Evolutionary conservation across 2,113 vertebrate species (phyloP), one percentile per base, ranked within the genome.

Genomic region (Onychostoma macrolepis): DNA sequence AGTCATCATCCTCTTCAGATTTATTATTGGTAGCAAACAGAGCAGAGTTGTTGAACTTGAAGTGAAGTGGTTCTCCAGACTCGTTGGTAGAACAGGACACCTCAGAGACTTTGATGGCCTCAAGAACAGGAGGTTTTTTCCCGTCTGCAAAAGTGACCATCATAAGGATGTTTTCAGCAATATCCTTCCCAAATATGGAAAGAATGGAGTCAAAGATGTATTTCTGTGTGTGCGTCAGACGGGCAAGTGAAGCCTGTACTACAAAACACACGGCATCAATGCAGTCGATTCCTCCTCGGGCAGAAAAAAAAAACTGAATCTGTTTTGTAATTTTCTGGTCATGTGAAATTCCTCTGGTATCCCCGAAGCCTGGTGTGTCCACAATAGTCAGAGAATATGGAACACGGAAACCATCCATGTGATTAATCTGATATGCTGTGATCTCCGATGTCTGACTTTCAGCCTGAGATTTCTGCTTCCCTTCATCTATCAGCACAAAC

Each of bases 1-100:
- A n/a, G n/a, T n/a, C n/a, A n/a, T n/a, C n/a, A n/a, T n/a, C n/a
- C n/a, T n/a, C n/a, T n/a, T n/a, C n/a, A n/a, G n/a, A n/a, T n/a
- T n/a, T n/a, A n/a, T 63, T 78, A 28, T 75, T 89, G 15, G 80
- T 33, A 28, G 85, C 89, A 88, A 88, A 90, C 76, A 92, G 3
- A 24, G 86, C 76, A 26, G 88, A 91, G 50, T 89, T 89, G 71
- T 91, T 92, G 76, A 92, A 92, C 69, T 91, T 92, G 71, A 91
- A 90, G 81, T 87, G 58, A 86, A 90, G 80, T 6, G 85, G 45
- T 3, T 33, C 5, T 28, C 74, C 84, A 41, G 50, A 38, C 36
- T 63, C 10, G 41, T 74, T 74, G 45, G 56, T 87, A 3, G n/a
- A 19, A 84, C 90, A 91, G 0, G 88, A 88, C 4, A 91, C 67